Conservation (phyloP, 1,140 invertebrate genomes). For the Archegozetes longisetosus region DNA sequence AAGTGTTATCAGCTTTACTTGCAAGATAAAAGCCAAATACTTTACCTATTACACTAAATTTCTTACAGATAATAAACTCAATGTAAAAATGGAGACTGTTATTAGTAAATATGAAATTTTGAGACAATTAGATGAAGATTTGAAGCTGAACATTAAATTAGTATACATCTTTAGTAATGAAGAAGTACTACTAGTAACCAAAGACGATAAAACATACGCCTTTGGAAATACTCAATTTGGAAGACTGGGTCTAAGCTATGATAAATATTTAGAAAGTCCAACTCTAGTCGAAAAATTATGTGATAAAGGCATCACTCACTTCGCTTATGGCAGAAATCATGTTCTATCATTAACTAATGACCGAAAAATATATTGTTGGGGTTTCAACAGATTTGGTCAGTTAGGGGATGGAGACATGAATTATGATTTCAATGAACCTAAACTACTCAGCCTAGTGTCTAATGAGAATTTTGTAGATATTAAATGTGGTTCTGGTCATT, state of each 20-base stretch:
- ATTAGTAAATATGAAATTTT: too few relatives aligned
- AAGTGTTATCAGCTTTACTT: too few relatives aligned
- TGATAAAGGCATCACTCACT: conserved; percentile 38
- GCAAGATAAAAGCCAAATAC: too few relatives aligned
- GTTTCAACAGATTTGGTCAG: conserved; percentile 43
- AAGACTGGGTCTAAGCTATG: conserved; percentile 14
- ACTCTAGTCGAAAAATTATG: conserved; percentile 35
- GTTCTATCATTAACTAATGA: conserved; percentile 41
- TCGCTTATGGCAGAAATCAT: conserved; percentile 46
- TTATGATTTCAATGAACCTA: conserved; percentile 8
- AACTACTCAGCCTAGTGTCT: not conserved
- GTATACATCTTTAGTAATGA: too few relatives aligned
- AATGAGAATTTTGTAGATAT: not conserved
- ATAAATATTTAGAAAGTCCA: conserved; percentile 6
- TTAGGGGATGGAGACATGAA: conserved; percentile 13
- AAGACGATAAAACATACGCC: conserved; percentile 32
- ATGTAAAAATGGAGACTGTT: too few relatives aligned
- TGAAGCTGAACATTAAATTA: too few relatives aligned
- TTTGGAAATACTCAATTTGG: conserved; percentile 12
- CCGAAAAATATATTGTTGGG: conserved; percentile 46
- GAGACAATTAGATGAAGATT: too few relatives aligned
- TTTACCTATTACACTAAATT: too few relatives aligned
- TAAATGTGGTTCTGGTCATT: conserved; percentile 2
- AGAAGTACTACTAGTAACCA: conserved; percentile 45
- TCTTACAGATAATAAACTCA: too few relatives aligned